Evolutionary conservation across 2,797 vertebrate genomes (phyloP).

Genomic region (Sebastes umbrosus): DNA sequence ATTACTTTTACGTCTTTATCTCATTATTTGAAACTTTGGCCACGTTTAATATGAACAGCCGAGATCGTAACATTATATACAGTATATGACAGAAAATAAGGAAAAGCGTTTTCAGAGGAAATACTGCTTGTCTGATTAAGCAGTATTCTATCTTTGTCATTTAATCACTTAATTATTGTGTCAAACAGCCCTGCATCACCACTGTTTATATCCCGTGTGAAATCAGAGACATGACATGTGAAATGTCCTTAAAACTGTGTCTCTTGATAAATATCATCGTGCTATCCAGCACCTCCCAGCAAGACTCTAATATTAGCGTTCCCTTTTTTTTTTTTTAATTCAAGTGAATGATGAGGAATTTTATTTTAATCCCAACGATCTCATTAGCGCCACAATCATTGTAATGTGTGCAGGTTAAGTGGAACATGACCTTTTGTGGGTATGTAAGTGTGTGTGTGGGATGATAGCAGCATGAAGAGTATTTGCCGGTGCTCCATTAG

Average conservation of each 20-base stretch:
- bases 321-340: neutral
- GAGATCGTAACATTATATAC: neutral
- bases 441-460: slow-evolving; percentile 7
- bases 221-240: neutral
- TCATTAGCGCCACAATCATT: slow-evolving; percentile 29
- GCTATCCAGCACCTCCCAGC: neutral
- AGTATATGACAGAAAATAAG: neutral
- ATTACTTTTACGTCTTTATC: neutral
- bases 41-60: too few relatives aligned
- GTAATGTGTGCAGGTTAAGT: slow-evolving; percentile 40
- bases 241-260: neutral
- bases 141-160: neutral
- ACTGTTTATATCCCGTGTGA: fast-evolving
- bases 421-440: slow-evolving; percentile 40
- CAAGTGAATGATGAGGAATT: slow-evolving; percentile 5
- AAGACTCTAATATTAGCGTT: neutral
- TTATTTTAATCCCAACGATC: slow-evolving; percentile 2
- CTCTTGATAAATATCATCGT: neutral
- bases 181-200: fast-evolving
- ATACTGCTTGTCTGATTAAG: neutral
- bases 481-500: slow-evolving; percentile 50
- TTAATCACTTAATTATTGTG: neutral
- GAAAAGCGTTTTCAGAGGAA: neutral
- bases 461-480: slow-evolving; percentile 2
- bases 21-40: too few relatives aligned